Conservation (phyloP, 2,113 vertebrate genomes). For the Callipepla californica region DNA sequence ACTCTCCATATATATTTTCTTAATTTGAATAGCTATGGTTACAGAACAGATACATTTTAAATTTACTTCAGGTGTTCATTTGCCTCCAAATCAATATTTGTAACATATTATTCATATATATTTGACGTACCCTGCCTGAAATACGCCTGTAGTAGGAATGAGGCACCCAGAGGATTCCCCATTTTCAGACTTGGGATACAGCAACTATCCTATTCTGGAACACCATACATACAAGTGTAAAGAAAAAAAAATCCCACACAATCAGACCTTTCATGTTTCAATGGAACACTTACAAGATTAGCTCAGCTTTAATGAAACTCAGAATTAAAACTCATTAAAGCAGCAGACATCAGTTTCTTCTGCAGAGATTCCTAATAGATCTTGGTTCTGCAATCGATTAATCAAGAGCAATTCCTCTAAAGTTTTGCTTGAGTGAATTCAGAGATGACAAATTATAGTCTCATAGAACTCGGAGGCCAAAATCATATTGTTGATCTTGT, state of each 20-base stretch:
- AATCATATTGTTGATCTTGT: neutral
- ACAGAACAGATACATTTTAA: neutral
- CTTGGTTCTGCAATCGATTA: neutral
- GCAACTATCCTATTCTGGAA: neutral
- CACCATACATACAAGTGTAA: neutral
- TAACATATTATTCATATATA: neutral
- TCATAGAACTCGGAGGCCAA: neutral
- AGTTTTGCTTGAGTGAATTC: neutral
- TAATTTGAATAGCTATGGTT: neutral
- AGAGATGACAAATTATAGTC: neutral
- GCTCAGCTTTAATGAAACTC: neutral
- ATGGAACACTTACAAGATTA: neutral
- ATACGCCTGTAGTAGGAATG: neutral
- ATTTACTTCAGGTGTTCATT: neutral
- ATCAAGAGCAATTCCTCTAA: neutral
- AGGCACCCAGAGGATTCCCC: neutral
- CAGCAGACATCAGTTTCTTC: neutral
- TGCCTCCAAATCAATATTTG: neutral
- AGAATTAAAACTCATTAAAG: conserved; percentile 6
- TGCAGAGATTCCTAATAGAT: neutral
- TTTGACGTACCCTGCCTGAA: neutral
- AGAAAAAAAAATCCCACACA: neutral
- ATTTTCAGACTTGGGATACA: neutral
- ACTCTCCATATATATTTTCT: neutral
- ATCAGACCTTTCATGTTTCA: neutral